Evolutionary conservation across 2,888 invertebrate species (phyloP), one percentile per base, ranked within the genome.

Genomic region (Macrosoma leucophasiata): DNA sequence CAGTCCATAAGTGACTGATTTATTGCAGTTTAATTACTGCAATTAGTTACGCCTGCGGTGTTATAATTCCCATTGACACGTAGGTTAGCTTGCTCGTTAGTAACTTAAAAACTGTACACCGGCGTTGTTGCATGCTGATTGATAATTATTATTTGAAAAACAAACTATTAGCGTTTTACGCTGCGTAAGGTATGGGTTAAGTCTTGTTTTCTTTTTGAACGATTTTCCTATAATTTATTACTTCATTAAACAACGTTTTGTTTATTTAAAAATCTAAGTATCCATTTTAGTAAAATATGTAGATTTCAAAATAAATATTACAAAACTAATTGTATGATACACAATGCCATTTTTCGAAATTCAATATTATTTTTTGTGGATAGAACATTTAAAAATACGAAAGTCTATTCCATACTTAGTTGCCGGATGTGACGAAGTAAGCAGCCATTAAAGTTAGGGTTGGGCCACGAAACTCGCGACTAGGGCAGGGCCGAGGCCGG

Each of bases 361-460:
- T n/a, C n/a, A n/a, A n/a, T n/a, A n/a, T n/a, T n/a, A n/a, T n/a
- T n/a, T n/a, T n/a, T n/a, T n/a, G n/a, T n/a, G n/a, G n/a, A n/a
- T n/a, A n/a, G n/a, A n/a, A n/a, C n/a, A n/a, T n/a, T n/a, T n/a
- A n/a, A n/a, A n/a, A n/a, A n/a, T n/a, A n/a, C n/a, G 42, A 30
- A 39, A 44, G 36, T 42, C 47, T 53, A 57, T 62, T 73, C 78
- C 72, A 77, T 61, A 69, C 62, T 74, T 59, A 53, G 57, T 55
- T 64, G 55, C 77, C 77, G 79, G 81, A 82, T 77, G 71, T 79
- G 68, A 61, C 62, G 63, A 55, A 57, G 58, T 56, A 52, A 75
- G 82, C 82, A 76, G 84, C 84, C 84, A 84, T 84, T 84, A 84
- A 82, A 84, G 79, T 84, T 84, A 82, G 84, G 85, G 85, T 75